Base-by-base conservation (phyloP, 2,888 invertebrate genomes). In the Argynnis bischoffii region DNA sequence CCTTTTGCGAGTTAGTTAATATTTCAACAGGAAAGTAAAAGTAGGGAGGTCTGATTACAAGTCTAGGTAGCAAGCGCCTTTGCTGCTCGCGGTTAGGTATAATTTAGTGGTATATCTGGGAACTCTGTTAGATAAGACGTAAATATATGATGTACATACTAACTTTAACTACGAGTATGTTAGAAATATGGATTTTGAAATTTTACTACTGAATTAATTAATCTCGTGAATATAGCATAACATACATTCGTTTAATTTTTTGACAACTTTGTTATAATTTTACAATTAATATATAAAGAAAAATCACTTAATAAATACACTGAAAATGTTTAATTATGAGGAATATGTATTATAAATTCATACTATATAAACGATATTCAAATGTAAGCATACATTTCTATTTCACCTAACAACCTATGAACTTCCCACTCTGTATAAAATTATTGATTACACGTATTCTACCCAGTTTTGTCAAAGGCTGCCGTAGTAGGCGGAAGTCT, bases 1-100 rank as follows among this genome's bases (percentile, higher is more conserved):
- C 86, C 84, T 90, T 89, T 90, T 90, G 90, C 88, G 90, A 88
- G 86, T 84, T 87, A 82, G 87, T 89, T 89, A 90, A 90, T 89
- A 90, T 89, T 90, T 89, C 83, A 89, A 78, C 74, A 82, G 81
- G 86, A 89, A 90, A 89, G 90, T 88, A 85, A 90, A 85, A 90
- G 90, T 88, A 75, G 78, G 55, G 59, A 60, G 69, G 51, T 64
- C 55, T 16, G 72, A 70, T 72, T 72, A 72, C 72, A 74, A 76
- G 75, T 74, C 76, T 68, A 71, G 70, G 69, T 69, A 69, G 67
- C 64, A 63, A 64, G 50, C 55, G 59, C 68, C 72, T 66, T 59
- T 53, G 67, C 70, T 53, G 67, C 70, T 66, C 65, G 69, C 69
- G 71, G 69, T 67, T 55, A 65, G 61, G 65, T 55, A 68, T 70